A percentile compares a stretch with the other conserved stretches of the same genome.
These are phyloP conservation scores for Bicyclus anynana DNA, from an alignment of 1,140 invertebrate genomes.

Conservation along the genomic window DNA sequence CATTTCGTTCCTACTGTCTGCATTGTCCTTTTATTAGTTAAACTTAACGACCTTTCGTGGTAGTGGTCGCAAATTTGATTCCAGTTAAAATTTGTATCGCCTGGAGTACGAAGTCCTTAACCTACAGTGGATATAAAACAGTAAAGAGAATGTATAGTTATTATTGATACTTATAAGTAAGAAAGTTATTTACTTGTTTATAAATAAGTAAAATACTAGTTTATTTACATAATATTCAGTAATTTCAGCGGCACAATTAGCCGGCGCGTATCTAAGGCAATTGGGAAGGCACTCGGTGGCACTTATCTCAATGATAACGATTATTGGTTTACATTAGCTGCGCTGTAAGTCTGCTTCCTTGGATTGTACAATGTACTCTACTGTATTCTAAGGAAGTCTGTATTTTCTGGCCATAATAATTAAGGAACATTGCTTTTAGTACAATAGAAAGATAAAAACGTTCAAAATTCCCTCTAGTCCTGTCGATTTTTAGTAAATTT, in stretches of 20 bases:
- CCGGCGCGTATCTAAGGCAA: constrained; percentile 47
- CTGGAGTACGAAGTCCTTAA: too few species aligned
- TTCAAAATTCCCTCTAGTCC: neutral
- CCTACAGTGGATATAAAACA: too few species aligned
- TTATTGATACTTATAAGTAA: too few species aligned
- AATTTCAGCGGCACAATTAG: constrained; percentile 45
- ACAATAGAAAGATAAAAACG: neutral
- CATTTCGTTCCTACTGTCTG: too few species aligned
- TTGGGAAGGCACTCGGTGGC: constrained; percentile 47
- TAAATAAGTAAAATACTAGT: too few species aligned
- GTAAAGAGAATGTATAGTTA: too few species aligned
- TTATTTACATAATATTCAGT: constrained; percentile 23
- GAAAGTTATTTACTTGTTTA: too few species aligned
- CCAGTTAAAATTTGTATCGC: too few species aligned
- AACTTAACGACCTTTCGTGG: too few species aligned
- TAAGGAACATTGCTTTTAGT: neutral
- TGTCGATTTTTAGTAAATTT: too few species aligned
- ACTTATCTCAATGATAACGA: constrained; percentile 60
- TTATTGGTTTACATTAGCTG: constrained; percentile 57
- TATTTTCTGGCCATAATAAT: constrained; percentile 12
- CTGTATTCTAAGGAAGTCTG: constrained; percentile 24
- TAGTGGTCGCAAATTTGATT: too few species aligned
- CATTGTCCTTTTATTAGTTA: too few species aligned
- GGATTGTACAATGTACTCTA: constrained; percentile 11
- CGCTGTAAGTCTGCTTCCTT: constrained; percentile 38